Evolutionary conservation across 2,113 vertebrate genomes (phyloP).

Genomic region (Pycnonotus jocosus): DNA sequence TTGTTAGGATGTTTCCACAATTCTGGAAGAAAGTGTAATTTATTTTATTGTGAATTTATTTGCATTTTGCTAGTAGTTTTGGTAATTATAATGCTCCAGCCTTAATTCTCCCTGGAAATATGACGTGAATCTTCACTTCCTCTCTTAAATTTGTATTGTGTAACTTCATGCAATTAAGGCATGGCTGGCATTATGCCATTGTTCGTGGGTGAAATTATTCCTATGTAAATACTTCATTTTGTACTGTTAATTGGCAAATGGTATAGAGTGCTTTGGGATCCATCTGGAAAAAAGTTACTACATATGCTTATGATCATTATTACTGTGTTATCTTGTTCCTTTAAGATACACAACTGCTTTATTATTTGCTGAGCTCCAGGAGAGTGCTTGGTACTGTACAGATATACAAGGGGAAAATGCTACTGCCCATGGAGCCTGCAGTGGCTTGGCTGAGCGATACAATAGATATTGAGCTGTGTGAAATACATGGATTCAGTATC

Average conservation of each 20-base stretch:
- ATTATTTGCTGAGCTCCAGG: not conserved
- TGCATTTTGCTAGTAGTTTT: not conserved
- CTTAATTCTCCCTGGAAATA: slow-evolving; percentile 7
- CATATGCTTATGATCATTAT: slow-evolving; percentile 44
- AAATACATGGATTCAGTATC: not conserved
- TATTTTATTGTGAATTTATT: not conserved
- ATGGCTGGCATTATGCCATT: slow-evolving; percentile 40
- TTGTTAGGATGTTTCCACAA: not conserved
- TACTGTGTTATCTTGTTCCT: slow-evolving; percentile 23
- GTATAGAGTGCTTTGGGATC: slow-evolving; percentile 50
- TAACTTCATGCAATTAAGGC: slow-evolving; percentile 49
- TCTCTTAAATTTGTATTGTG: slow-evolving; percentile 45
- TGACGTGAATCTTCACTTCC: slow-evolving; percentile 39
- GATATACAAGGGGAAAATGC: not conserved
- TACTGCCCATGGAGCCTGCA: not conserved
- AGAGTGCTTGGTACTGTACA: not conserved
- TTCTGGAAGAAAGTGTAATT: not conserved
- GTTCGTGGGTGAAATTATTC: slow-evolving; percentile 57
- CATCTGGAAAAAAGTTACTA: slow-evolving; percentile 60
- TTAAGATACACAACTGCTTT: slow-evolving; percentile 31
- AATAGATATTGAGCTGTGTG: not conserved
- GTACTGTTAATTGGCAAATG: slow-evolving; percentile 58
- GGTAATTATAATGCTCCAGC: not conserved
- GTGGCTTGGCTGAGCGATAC: not conserved
- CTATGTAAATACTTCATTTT: slow-evolving; percentile 56